Conservation (phyloP, 2,888 invertebrate genomes). For the Parnassius mnemosyne region DNA sequence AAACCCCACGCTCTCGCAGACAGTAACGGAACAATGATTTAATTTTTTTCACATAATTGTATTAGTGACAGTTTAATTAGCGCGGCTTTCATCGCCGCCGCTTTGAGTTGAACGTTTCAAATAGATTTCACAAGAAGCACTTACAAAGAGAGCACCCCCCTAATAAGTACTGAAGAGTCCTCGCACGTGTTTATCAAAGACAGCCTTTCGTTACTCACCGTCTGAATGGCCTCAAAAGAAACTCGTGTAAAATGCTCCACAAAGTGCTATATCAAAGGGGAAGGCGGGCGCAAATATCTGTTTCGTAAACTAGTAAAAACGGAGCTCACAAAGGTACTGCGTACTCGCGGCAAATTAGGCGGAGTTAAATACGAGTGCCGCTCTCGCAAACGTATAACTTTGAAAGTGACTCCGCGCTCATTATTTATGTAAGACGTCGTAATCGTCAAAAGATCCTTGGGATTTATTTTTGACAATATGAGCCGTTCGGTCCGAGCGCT, state of each 20-base stretch:
- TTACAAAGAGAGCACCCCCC: slow-evolving; percentile 80
- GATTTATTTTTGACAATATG: slow-evolving; percentile 58
- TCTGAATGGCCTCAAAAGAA: slow-evolving; percentile 81
- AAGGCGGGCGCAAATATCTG: slow-evolving; percentile 81
- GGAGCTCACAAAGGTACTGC: slow-evolving; percentile 77
- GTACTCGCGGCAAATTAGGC: slow-evolving; percentile 79
- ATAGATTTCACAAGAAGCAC: slow-evolving; percentile 79
- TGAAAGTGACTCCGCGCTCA: slow-evolving; percentile 72
- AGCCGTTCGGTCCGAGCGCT: slow-evolving; percentile 46
- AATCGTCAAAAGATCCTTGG: slow-evolving; percentile 64
- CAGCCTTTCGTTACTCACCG: slow-evolving; percentile 81
- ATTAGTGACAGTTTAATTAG: slow-evolving; percentile 80
- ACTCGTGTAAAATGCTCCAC: slow-evolving; percentile 81
- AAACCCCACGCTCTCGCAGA: slow-evolving; percentile 16
- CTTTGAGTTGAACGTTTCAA: slow-evolving; percentile 79
- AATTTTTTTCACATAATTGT: slow-evolving; percentile 76
- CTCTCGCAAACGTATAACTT: slow-evolving; percentile 72
- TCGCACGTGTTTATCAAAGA: slow-evolving; percentile 81
- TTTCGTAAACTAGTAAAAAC: slow-evolving; percentile 81
- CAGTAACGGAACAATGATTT: slow-evolving; percentile 45
- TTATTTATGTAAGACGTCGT: slow-evolving; percentile 75
- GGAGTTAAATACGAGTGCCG: slow-evolving; percentile 78
- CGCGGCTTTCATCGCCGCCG: slow-evolving; percentile 74
- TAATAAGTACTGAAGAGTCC: slow-evolving; percentile 81
- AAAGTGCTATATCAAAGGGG: slow-evolving; percentile 80